These are phyloP conservation scores for Phortica variegata DNA, from an alignment of 1,140 invertebrate species.

Conservation along the genomic window DNA sequence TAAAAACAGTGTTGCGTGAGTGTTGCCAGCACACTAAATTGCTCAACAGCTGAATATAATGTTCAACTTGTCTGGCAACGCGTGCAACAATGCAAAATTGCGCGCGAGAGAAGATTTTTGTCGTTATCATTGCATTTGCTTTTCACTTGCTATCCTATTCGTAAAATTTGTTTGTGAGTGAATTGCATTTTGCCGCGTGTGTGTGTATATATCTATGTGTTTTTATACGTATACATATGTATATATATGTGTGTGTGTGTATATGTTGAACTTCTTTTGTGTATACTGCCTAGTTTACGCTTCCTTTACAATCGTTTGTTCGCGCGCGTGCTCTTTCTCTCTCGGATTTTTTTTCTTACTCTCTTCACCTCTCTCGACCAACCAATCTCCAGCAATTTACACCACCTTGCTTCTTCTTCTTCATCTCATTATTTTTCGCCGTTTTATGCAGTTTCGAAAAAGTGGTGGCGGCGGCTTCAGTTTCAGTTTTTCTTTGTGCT, in stretches of 20 bases:
- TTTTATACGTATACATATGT: slow-evolving; percentile 13
- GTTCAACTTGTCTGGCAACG: too few species aligned
- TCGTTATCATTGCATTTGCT: slow-evolving; percentile 47
- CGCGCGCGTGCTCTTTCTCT: slow-evolving; percentile 15
- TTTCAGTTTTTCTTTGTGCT: too few species aligned
- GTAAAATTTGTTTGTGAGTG: slow-evolving; percentile 15
- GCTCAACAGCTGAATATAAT: too few species aligned
- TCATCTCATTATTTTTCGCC: too few species aligned
- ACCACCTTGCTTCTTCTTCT: too few species aligned
- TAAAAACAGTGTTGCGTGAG: too few species aligned
- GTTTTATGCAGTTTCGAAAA: slow-evolving; percentile 29
- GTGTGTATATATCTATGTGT: background rate
- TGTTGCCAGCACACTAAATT: too few species aligned
- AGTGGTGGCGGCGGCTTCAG: too few species aligned
- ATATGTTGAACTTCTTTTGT: slow-evolving; percentile 23
- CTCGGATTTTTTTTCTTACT: slow-evolving; percentile 31
- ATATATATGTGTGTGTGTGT: slow-evolving; percentile 3
- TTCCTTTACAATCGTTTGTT: slow-evolving; percentile 10
- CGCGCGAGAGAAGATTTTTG: too few species aligned
- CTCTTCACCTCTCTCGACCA: slow-evolving; percentile 45
- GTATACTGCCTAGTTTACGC: slow-evolving; percentile 15
- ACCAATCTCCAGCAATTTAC: too few species aligned
- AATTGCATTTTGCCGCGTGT: slow-evolving; percentile 25
- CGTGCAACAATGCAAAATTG: too few species aligned
- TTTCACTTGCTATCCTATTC: slow-evolving; percentile 32